Base-by-base conservation (phyloP, 2,797 vertebrate genomes). In the Pampus argenteus region DNA sequence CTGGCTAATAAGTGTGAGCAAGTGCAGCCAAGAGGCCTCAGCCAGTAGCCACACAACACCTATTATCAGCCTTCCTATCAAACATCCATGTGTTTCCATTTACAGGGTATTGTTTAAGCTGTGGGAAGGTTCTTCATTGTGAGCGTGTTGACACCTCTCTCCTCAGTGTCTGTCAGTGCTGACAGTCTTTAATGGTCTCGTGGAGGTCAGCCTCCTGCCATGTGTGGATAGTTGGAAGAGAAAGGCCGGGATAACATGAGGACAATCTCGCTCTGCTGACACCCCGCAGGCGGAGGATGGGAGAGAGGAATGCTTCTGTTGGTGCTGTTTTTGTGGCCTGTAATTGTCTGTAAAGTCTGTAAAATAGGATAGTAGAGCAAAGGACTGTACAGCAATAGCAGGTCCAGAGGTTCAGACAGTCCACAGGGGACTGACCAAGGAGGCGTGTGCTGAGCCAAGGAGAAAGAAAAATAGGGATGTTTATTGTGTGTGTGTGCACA, bases 1-100 rank as follows among this genome's bases (percentile, higher is more conserved):
- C 86, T 77, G 66, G 79, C 87, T 94, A 93, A 94, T 93, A 92
- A 93, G 92, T 94, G 92, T 92, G 91, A 94, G 90, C 83, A 58
- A 88, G 85, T 79, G 74, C 82, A 79, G 89, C 87, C 85, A 57
- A 80, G 62, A 85, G 73, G 82, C 79, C 66, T 75, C 60, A 76
- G 86, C 79, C 78, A 66, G 71, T 87, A 70, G 48, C 86, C 81
- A 79, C 87, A 91, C 82, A 93, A 94, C 92, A 93, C 92, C 90
- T 91, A 92, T 94, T 91, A 91, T 89, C 88, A 79, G 84, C 86
- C 86, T 66, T 71, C 56, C 78, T 60, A 83, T 77, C 87, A 83
- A 71, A 87, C 82, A 71, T 85, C 78, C 76, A 66, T 44, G 85
- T 85, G 88, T 91, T 92, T 90, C 85, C 86, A 89, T 91, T 92